Percentiles rank a stretch among this genome's conserved stretches.
Conservation (phyloP, 2,888 invertebrate species). For the Drosophila eohydei region DNA sequence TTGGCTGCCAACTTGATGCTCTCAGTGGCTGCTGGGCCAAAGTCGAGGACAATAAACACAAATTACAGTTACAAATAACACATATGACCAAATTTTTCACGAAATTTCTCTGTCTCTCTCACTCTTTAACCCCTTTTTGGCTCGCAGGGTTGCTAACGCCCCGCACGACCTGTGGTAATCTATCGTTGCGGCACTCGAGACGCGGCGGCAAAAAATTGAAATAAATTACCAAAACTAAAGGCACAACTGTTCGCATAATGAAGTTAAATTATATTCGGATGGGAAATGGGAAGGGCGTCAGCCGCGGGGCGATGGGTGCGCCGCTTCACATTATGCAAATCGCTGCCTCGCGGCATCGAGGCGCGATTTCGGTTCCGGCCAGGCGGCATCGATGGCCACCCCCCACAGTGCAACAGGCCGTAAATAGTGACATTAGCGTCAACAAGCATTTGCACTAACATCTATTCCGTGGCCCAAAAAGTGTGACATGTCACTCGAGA, state of each 20-base stretch:
- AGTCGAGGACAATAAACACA: constrained; percentile 69
- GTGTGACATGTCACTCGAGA: constrained; percentile 54
- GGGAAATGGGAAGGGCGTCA: constrained; percentile 72
- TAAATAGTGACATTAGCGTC: constrained; percentile 73
- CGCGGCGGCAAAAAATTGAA: constrained; percentile 69
- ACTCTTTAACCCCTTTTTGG: constrained; percentile 42
- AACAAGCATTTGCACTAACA: constrained; percentile 60
- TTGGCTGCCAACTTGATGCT: constrained; percentile 18
- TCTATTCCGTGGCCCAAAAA: constrained; percentile 56
- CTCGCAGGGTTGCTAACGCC: constrained; percentile 34
- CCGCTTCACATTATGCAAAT: constrained; percentile 78
- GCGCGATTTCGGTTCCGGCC: constrained; percentile 26
- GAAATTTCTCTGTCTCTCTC: neutral
- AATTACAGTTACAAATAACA: constrained; percentile 76
- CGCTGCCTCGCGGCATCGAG: constrained; percentile 30
- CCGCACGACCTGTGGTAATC: constrained; percentile 39
- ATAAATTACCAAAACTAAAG: constrained; percentile 84
- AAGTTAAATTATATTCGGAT: constrained; percentile 72
- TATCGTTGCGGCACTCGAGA: constrained; percentile 36
- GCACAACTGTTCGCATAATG: constrained; percentile 84
- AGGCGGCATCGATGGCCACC: constrained; percentile 20
- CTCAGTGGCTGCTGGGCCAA: neutral
- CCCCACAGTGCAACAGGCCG: constrained; percentile 63
- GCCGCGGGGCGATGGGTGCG: constrained; percentile 21
- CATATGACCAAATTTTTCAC: constrained; percentile 67